Evolutionary conservation across 2,888 invertebrate species (phyloP).

Genomic region (Ametastegia equiseti): DNA sequence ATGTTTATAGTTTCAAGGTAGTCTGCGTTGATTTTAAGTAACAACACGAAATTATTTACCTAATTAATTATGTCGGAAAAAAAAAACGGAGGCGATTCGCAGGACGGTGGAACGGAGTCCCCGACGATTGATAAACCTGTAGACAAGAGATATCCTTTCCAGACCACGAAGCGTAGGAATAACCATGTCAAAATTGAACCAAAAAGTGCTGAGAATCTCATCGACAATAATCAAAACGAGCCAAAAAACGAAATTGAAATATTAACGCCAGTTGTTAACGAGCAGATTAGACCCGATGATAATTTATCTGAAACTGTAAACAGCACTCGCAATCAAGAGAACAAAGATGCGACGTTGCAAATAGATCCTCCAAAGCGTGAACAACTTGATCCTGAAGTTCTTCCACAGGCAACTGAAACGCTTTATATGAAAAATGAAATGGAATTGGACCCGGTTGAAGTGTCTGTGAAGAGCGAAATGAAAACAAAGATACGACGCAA

Average conservation of each 20-base stretch:
- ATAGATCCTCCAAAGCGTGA: background rate
- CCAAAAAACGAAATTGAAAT: background rate
- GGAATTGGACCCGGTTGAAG: constrained; percentile 38
- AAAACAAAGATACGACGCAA: constrained; percentile 3
- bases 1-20: background rate
- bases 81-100: background rate
- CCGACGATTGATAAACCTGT: background rate
- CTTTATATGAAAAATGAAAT: constrained; percentile 56
- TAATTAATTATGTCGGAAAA: constrained; percentile 31
- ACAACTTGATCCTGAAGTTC: background rate
- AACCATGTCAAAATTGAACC: background rate
- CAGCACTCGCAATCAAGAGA: constrained; percentile 54
- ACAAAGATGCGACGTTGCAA: constrained; percentile 56
- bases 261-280: constrained; percentile 5
- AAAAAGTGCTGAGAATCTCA: constrained; percentile 1
- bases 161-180: background rate
- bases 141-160: constrained; percentile 13
- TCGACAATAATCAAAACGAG: background rate
- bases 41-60: too few relatives aligned
- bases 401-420: background rate
- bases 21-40: too few relatives aligned
- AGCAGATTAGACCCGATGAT: background rate
- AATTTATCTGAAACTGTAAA: constrained; percentile 26
- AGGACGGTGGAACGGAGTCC: background rate
- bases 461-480: constrained; percentile 27